Percentiles rank a stretch among this genome's conserved stretches.
phyloP scores from a whole-genome alignment of 1,140 invertebrate genomes.

The Lepidotrigona ventralis region DNA sequence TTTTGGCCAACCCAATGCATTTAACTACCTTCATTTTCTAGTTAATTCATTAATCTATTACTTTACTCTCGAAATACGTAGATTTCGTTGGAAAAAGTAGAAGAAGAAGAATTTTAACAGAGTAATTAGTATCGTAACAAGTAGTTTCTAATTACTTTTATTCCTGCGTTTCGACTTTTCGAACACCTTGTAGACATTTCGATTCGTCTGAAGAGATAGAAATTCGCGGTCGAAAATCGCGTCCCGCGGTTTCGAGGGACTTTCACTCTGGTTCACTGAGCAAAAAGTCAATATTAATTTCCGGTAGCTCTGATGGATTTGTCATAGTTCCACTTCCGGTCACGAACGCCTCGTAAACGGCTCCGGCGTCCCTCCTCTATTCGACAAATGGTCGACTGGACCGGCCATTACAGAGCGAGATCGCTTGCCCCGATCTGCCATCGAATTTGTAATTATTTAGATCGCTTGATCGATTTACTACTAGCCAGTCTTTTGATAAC shows the following conservation, averaged over 20 bases:
- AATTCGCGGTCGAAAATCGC: not conserved
- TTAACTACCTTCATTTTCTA: no score
- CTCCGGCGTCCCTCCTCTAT: constrained; percentile 14
- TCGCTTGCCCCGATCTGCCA: constrained; percentile 49
- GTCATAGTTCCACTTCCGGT: constrained; percentile 48
- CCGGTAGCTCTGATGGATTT: constrained; percentile 33
- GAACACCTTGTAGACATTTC: not conserved
- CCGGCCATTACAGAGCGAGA: constrained; percentile 39
- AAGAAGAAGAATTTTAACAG: no score
- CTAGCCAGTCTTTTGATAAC: not conserved
- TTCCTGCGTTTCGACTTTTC: not conserved
- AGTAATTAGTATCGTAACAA: not conserved
- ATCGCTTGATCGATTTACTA: constrained; percentile 44
- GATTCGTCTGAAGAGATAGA: constrained; percentile 1
- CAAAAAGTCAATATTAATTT: constrained; percentile 45
- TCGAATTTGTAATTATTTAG: constrained; percentile 61
- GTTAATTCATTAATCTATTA: no score
- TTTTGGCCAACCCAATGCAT: no score
- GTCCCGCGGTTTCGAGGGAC: constrained; percentile 29
- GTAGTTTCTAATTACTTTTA: not conserved
- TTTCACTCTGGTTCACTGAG: not conserved
- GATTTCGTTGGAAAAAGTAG: no score
- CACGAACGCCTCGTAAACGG: constrained; percentile 52
- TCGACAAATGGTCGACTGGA: constrained; percentile 7
- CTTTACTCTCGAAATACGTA: no score